Conservation (phyloP, 2,888 invertebrate species). For the Mesorhabditis spiculigera region DNA sequence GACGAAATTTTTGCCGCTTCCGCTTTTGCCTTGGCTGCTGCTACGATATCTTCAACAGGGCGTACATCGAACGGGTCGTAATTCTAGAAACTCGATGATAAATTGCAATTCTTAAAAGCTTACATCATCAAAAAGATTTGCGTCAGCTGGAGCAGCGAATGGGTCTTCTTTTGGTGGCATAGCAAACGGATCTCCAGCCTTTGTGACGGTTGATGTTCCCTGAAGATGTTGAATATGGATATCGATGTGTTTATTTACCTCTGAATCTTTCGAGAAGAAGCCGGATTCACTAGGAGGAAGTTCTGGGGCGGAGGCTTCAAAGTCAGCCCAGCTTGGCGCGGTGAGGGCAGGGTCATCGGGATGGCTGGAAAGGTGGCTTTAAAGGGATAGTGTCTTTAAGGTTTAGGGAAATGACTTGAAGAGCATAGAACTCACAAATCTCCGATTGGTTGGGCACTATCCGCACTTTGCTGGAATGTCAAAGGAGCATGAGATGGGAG, state of each 20-base stretch:
- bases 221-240: conserved; percentile 10
- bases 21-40: conserved; percentile 53
- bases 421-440: conserved; percentile 22
- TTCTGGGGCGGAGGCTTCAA: conserved; percentile 40
- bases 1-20: conserved; percentile 31
- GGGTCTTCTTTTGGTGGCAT: conserved; percentile 11
- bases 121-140: conserved; percentile 40
- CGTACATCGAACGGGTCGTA: conserved; percentile 57
- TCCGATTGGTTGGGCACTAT: conserved; percentile 28
- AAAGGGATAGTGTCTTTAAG: not conserved
- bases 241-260: not conserved
- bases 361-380: conserved; percentile 8
- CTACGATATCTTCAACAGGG: conserved; percentile 57
- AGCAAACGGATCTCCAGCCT: conserved; percentile 25
- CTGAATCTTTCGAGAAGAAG: conserved; percentile 40
- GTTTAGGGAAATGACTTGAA: not conserved
- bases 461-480: conserved; percentile 21
- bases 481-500: conserved; percentile 18
- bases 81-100: conserved; percentile 21
- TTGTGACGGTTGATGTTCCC: conserved; percentile 9
- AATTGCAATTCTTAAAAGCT: not conserved
- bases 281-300: conserved; percentile 53
- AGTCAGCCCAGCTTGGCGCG: conserved; percentile 43
- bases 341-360: conserved; percentile 30
- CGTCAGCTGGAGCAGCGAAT: conserved; percentile 36